Base-by-base conservation (phyloP, 1,140 invertebrate species). In the Drosophila orosa region DNA sequence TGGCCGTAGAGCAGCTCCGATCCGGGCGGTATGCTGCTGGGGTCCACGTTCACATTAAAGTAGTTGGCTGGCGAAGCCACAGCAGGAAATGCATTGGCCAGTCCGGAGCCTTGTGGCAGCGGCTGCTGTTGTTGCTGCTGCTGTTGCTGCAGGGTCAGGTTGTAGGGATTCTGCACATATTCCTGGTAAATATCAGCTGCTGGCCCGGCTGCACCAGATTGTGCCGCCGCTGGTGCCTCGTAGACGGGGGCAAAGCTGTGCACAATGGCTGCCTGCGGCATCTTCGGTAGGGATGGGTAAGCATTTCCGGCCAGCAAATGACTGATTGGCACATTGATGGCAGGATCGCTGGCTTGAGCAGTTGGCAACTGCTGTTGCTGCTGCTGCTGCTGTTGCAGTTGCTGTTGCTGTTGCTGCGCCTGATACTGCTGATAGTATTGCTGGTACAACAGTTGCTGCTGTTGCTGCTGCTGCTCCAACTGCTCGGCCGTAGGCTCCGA, bases 1-100 rank as follows among this genome's bases (percentile, higher is more conserved):
- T 90, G 80, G 19, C 92, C 94, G 73, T 94, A 95, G 6, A 94
- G 85, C 56, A 94, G 93, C 62, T 95, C 94, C 0, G 94, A 94
- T 12, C 94, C 94, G 0, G 93, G 93, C 24, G 93, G 93, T 56
- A 93, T 92, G 27, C 72, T 74, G 58, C 92, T 92, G 19, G 93
- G 92, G 55, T 93, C 92, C 0, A 92, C 92, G 44, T 68, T 91
- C 0, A 66, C 65, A 47, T 92, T 93, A 78, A 95, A 95, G 77
- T 95, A 95, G 82, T 93, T 87, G 44, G 85, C 84, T 91, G 67
- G 87, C 68, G 75, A 71, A 73, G 79, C 19, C n/a, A 58, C 59
- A 37, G 52, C 31, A 33, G 74, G 71, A 58, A 75, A 74, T 15
- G 59, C 19, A 13, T 13, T 44, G 27, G 54, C 60, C 37, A 63